These are phyloP conservation scores for Antrozous pallidus DNA, from an alignment of 2,797 vertebrate species.

Conservation along the genomic window DNA sequence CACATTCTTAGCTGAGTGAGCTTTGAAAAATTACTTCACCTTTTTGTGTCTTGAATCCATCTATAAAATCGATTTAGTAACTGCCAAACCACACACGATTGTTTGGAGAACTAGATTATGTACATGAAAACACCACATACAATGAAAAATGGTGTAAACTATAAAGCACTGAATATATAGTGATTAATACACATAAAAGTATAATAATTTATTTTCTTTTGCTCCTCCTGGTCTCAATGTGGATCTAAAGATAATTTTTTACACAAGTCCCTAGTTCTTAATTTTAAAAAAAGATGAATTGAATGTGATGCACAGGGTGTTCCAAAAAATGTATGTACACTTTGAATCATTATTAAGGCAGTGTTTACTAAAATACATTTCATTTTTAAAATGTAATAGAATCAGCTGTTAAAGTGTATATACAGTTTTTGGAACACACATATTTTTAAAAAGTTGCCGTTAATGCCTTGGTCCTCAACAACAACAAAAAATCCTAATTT, in stretches of 20 bases:
- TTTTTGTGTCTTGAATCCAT: background rate
- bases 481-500: background rate
- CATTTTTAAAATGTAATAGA: too few relatives aligned
- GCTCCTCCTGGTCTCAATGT: background rate
- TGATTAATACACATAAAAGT: background rate
- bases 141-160: background rate
- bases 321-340: too few relatives aligned
- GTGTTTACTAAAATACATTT: too few relatives aligned
- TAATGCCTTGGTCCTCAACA: background rate
- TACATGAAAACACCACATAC: background rate
- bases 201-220: conserved; percentile 11
- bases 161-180: background rate
- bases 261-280: background rate
- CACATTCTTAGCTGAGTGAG: conserved; percentile 4
- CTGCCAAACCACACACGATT: background rate
- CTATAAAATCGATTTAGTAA: conserved; percentile 13
- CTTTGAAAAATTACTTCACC: conserved; percentile 1
- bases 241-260: conserved; percentile 1
- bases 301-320: background rate
- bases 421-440: too few relatives aligned
- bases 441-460: background rate
- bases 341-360: too few relatives aligned
- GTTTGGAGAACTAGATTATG: background rate
- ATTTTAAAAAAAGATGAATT: background rate
- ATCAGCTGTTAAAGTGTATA: too few relatives aligned